Base-by-base conservation (phyloP, 2,797 vertebrate species). In the Jordanella pulchra region DNA sequence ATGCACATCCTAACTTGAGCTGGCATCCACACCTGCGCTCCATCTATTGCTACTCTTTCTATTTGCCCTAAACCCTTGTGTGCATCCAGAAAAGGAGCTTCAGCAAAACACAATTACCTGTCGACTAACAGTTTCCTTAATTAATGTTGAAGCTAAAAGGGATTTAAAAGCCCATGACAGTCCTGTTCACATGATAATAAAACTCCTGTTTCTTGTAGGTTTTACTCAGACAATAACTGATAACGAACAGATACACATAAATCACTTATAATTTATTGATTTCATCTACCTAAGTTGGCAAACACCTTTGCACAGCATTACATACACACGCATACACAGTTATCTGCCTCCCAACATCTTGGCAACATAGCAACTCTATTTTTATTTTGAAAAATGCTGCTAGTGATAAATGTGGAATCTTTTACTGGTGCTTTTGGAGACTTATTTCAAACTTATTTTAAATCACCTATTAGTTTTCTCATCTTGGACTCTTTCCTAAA, bases 71-170 rank as follows among this genome's bases (percentile, higher is more conserved):
- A 79, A 77, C 74, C 55, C 67, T 71, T 61, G 44, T 71, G 61
- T 14, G 54, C 77, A 75, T 25, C 80, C 68, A 77, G 75, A 84
- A 75, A 74, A 83, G 69, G 84, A 58, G 77, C 85, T 67, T 79
- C 68, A 87, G 77, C 58, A 76, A 82, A 72, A 86, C 80, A 70
- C 87, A 87, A 88, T 90, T 84, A 87, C 81, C 77, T 83, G 86
- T 86, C 75, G 54, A 87, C 75, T 87, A 90, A 92, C 91, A 91
- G 93, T 92, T 88, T 84, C 70, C 69, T 32, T 86, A 91, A 91
- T 91, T 82, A 91, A 89, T 87, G 89, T 72, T 75, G 78, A 73
- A 84, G 84, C 45, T 71, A 73, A 75, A 85, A 79, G 78, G 77
- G 73, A 74, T 76, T 5, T 53, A 45, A 69, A 75, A 64, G 78